These are phyloP conservation scores for Calameuta idolon DNA, from an alignment of 2,888 invertebrate genomes.

Conservation along the genomic window DNA sequence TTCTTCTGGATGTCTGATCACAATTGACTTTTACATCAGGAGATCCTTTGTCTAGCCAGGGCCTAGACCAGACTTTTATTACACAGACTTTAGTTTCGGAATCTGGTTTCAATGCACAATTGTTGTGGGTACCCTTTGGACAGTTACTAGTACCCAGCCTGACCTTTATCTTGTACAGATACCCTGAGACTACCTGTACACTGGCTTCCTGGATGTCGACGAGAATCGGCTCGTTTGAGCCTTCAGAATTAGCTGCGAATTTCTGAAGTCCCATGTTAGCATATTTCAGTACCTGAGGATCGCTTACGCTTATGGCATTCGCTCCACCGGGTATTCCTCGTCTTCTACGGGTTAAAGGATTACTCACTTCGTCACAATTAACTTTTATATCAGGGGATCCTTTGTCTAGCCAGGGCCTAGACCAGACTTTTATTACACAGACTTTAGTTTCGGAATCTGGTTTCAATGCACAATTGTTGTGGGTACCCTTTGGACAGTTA, in stretches of 20 bases:
- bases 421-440: conserved; percentile 72
- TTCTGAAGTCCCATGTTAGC: conserved; percentile 40
- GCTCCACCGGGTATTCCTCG: not conserved
- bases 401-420: conserved; percentile 71
- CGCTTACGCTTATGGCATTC: conserved; percentile 12
- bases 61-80: conserved; percentile 71
- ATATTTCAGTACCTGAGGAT: conserved; percentile 39
- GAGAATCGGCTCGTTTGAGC: conserved; percentile 52
- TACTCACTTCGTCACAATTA: conserved; percentile 25
- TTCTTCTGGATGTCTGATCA: conserved; percentile 29
- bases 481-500: conserved; percentile 66
- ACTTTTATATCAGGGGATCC: conserved; percentile 64
- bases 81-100: conserved; percentile 63
- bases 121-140: conserved; percentile 56
- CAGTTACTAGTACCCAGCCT: conserved; percentile 72
- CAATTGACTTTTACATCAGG: conserved; percentile 58
- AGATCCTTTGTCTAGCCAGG: conserved; percentile 70
- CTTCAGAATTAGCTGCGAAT: conserved; percentile 40
- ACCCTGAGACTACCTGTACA: conserved; percentile 71
- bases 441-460: conserved; percentile 47
- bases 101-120: conserved; percentile 51
- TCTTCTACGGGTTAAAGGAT: not conserved
- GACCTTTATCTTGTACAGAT: conserved; percentile 71
- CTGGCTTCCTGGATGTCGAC: conserved; percentile 67
- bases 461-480: conserved; percentile 51